Conservation (phyloP, 2,888 invertebrate species). For the Hymenopus coronatus region DNA sequence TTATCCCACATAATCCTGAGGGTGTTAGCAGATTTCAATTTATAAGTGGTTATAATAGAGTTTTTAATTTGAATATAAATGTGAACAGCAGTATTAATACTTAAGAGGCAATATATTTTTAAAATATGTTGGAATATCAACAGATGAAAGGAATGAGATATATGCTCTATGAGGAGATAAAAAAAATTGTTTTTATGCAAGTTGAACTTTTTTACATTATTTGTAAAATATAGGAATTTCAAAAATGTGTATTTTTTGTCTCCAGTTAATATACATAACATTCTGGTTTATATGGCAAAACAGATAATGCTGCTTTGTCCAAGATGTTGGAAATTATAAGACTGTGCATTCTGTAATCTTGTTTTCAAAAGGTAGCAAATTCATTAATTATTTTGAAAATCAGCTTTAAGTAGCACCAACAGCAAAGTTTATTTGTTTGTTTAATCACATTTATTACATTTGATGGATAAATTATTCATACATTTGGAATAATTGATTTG, state of each 20-base stretch:
- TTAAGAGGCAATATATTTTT: background rate
- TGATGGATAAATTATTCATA: no score
- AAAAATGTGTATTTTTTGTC: background rate
- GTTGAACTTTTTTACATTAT: background rate
- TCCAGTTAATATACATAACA: background rate
- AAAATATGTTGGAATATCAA: background rate
- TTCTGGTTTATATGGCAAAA: background rate
- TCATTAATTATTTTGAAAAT: no score
- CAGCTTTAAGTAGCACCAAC: no score
- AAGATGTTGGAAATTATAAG: no score
- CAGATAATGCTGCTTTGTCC: no score
- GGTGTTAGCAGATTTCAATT: background rate
- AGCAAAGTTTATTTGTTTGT: no score
- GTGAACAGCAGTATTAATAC: background rate
- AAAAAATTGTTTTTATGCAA: background rate
- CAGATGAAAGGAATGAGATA: background rate
- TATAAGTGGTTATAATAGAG: background rate
- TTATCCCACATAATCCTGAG: conserved; percentile 53
- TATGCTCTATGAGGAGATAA: background rate
- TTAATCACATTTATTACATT: no score
- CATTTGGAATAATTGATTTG: no score
- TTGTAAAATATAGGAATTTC: background rate
- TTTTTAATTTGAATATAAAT: background rate
- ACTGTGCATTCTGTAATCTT: no score
- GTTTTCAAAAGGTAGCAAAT: no score